Evolutionary conservation across 2,113 vertebrate genomes (phyloP), one percentile per base, ranked within the genome.

Genomic region (Tragelaphus buxtoni): DNA sequence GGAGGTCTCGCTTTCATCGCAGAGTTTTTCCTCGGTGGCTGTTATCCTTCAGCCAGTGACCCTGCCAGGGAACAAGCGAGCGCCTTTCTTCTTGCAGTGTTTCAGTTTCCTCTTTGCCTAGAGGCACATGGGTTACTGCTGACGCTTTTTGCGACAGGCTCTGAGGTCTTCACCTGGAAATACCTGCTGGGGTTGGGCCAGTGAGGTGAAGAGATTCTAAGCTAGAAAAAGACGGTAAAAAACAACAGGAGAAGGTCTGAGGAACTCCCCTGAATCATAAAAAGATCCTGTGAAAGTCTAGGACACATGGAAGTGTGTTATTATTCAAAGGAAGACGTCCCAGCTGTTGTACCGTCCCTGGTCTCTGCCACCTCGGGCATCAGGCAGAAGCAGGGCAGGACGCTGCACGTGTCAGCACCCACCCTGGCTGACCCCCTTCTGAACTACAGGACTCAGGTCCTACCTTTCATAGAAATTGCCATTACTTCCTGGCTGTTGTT

Each of bases 91-190:
- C 74, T 90, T 79, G 13, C 2, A 17, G 90, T 20, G 76, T 96
- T 49, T 93, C 80, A 94, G 1, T 83, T 9, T 79, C 83, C 60
- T 81, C 97, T 97, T 92, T 84, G 97, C 39, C 87, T 90, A 47
- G 74, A 94, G 24, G 58, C 5, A 1, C 1, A 0, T 24, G 7
- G 88, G 84, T 95, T 94, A 35, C 90, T 55, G 26, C 42, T 22
- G 12, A 90, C 16, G 17, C 45, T 20, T 39, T 97, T 76, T 63
- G 0, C 28, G 42, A 72, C 90, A 94, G 81, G 88, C 72, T 61
- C 65, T 76, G 60, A 94, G 30, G 30, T 91, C 83, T 95, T 88
- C 82, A 12, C 69, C 63, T 35, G 39, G 69, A 94, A 96, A n/a
- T 49, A 47, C 30, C 74, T 94, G 14, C 77, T 42, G 83, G 45